phyloP scores from a whole-genome alignment of 1,140 invertebrate genomes.

The Halictus rubicundus region DNA sequence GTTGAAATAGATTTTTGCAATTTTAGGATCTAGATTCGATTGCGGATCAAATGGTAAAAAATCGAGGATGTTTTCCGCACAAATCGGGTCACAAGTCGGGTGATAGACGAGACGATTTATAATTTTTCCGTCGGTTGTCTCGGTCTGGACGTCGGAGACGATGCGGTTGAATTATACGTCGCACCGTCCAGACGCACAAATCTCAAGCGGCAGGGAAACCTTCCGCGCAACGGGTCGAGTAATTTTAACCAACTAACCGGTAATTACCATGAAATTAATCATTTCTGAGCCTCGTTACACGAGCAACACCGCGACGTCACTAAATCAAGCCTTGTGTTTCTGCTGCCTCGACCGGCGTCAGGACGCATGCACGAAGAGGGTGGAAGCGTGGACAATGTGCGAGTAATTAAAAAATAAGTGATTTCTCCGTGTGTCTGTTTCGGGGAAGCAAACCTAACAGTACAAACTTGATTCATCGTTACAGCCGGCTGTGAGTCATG shows the following conservation, averaged over 20 bases:
- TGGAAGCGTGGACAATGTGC: background rate
- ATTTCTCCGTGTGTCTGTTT: no score
- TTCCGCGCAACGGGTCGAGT: constrained; percentile 52
- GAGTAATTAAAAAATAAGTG: background rate
- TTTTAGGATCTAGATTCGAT: constrained; percentile 3
- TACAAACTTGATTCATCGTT: no score
- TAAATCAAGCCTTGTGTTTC: constrained; percentile 53
- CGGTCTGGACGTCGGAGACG: background rate
- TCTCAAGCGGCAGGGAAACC: constrained; percentile 57
- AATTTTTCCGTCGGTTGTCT: constrained; percentile 33
- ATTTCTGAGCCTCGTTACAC: constrained; percentile 61
- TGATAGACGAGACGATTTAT: constrained; percentile 25
- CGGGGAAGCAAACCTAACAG: no score
- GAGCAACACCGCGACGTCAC: constrained; percentile 33
- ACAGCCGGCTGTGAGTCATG: no score
- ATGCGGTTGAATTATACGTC: constrained; percentile 70
- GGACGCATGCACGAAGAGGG: constrained; percentile 1
- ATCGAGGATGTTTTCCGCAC: background rate
- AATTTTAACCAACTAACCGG: constrained; percentile 68
- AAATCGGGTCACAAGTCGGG: background rate
- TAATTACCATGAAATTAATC: constrained; percentile 76
- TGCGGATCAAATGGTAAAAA: no score
- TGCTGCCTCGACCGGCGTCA: constrained; percentile 20
- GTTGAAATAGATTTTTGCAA: no score
- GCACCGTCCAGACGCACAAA: constrained; percentile 70